phyloP scores from a whole-genome alignment of 2,113 vertebrate genomes.

The Lepidothrix coronata region DNA sequence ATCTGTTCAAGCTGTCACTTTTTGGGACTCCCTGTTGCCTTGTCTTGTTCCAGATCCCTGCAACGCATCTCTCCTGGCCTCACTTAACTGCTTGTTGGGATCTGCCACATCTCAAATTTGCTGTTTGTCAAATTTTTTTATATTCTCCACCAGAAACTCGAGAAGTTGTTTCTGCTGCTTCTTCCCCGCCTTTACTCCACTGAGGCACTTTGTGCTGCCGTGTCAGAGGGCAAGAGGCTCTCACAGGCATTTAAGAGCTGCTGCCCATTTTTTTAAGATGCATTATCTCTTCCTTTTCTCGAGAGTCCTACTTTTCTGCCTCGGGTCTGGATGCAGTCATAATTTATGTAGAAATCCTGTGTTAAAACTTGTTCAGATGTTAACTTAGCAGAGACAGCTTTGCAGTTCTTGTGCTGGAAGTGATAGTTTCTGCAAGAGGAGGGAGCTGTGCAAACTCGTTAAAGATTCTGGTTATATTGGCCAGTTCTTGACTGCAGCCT shows the following conservation, averaged over 20 bases:
- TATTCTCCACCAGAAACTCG: not conserved
- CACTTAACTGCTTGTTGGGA: not conserved
- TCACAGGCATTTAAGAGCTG: not conserved
- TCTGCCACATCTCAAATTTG: not conserved
- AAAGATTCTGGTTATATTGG: not conserved
- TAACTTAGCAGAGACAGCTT: not conserved
- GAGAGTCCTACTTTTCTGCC: not conserved
- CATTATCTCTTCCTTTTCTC: not conserved
- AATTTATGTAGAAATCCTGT: constrained; percentile 5
- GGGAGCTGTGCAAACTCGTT: not conserved
- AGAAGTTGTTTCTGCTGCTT: not conserved
- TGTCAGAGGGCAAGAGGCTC: not conserved
- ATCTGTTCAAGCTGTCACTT: not conserved
- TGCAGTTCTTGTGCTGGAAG: not conserved
- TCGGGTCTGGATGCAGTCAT: not conserved
- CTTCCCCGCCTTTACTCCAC: not conserved
- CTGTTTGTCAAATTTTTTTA: not conserved
- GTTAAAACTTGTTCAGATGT: constrained; percentile 2
- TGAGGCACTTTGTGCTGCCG: not conserved
- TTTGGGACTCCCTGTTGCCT: not conserved
- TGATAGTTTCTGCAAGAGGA: not conserved
- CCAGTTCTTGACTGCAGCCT: not conserved
- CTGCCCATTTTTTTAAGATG: not conserved
- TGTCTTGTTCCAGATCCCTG: not conserved
- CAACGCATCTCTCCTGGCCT: not conserved